Conservation (phyloP, 2,113 vertebrate genomes). For the Brienomyrus brachyistius region DNA sequence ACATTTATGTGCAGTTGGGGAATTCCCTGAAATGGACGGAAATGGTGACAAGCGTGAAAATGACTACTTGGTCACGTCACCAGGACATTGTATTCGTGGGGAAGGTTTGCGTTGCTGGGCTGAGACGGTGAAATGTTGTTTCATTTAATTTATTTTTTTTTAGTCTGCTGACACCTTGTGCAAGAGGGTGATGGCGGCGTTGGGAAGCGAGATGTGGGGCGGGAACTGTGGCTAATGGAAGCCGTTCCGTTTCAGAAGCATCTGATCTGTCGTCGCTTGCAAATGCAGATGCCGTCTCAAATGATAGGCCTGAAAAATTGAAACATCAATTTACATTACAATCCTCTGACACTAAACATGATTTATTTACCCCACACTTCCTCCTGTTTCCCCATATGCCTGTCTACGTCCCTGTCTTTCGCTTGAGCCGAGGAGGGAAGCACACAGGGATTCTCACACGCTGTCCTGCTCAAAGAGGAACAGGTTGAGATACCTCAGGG, state of each 20-base stretch:
- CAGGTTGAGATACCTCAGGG: conserved; percentile 17
- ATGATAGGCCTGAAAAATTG: conserved; percentile 6
- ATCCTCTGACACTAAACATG: neutral
- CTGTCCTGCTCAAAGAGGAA: neutral
- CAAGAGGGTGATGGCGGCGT: neutral
- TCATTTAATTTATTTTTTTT: neutral
- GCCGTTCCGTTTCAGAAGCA: neutral
- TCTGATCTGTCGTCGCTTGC: neutral
- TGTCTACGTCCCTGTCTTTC: neutral
- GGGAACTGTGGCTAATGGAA: neutral
- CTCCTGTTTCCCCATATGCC: conserved; percentile 2
- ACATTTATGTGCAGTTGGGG: neutral
- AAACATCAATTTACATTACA: conserved; percentile 13
- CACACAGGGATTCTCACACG: neutral
- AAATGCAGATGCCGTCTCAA: conserved; percentile 6
- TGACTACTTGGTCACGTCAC: neutral
- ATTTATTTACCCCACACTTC: conserved; percentile 7
- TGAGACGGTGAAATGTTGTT: neutral
- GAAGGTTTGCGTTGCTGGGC: neutral
- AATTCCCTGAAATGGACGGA: neutral
- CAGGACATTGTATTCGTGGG: neutral
- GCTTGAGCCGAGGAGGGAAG: neutral
- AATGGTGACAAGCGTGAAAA: neutral
- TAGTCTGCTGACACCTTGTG: neutral
- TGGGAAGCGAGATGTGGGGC: neutral